A percentile compares a stretch with the other conserved stretches of the same genome.
Evolutionary conservation across 2,888 invertebrate species (phyloP).

Genomic region (Rotaria socialis): DNA sequence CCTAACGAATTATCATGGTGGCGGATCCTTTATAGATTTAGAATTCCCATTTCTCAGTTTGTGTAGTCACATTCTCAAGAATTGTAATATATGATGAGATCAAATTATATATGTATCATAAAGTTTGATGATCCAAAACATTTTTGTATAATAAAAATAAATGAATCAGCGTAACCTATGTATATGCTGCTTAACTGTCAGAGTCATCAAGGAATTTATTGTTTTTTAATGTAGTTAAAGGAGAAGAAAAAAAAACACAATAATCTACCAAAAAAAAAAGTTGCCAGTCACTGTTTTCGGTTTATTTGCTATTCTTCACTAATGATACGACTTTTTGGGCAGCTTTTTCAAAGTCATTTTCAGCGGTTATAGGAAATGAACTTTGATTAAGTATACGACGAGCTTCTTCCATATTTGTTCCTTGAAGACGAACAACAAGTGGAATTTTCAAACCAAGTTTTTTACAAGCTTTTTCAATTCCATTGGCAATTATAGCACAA

Average conservation of each 20-base stretch:
- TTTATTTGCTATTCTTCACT: neutral
- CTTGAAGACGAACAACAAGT: conserved; percentile 86
- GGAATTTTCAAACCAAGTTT: conserved; percentile 74
- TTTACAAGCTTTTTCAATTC: conserved; percentile 81
- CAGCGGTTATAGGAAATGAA: conserved; percentile 75
- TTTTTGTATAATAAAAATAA: neutral
- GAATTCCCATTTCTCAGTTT: too few relatives aligned
- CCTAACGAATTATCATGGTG: too few relatives aligned
- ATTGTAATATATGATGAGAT: too few relatives aligned
- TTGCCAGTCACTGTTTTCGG: neutral
- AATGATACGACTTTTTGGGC: conserved; percentile 69
- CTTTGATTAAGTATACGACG: conserved; percentile 76
- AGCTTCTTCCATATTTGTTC: conserved; percentile 80
- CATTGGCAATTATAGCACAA: conserved; percentile 91
- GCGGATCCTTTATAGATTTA: too few relatives aligned
- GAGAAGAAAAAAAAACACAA: neutral
- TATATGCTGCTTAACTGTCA: neutral
- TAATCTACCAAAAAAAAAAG: neutral
- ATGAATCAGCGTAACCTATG: neutral
- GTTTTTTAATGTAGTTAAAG: neutral
- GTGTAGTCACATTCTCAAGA: too few relatives aligned
- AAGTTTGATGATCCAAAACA: neutral
- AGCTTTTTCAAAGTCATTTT: conserved; percentile 82
- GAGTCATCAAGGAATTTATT: neutral
- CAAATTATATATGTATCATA: too few relatives aligned